Conservation (phyloP, 2,797 vertebrate species). For the Xyrichtys novacula region DNA sequence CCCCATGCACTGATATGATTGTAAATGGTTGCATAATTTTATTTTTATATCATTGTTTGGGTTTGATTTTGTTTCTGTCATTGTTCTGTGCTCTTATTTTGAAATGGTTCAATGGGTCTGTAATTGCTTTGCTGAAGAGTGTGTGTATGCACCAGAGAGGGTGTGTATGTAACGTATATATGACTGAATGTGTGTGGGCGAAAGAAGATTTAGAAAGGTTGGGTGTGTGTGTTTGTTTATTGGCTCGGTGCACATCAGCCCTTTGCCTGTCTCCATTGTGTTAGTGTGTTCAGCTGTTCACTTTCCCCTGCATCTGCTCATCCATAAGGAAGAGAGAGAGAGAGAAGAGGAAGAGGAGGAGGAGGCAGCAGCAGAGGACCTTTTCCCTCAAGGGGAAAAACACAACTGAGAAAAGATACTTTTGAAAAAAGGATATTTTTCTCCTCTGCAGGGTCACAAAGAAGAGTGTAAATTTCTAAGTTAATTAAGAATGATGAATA, state of each 20-base stretch:
- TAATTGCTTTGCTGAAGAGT: not conserved
- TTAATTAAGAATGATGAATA: constrained; percentile 68
- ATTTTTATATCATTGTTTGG: constrained; percentile 52
- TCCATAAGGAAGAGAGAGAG: constrained; percentile 37
- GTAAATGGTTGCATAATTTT: constrained; percentile 62
- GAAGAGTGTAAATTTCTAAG: constrained; percentile 84
- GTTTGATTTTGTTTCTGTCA: constrained; percentile 33
- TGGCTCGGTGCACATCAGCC: constrained; percentile 46
- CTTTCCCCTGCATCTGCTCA: constrained; percentile 49
- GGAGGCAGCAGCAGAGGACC: constrained; percentile 19
- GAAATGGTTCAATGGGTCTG: constrained; percentile 30
- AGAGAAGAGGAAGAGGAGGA: constrained; percentile 14
- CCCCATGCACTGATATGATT: constrained; percentile 75
- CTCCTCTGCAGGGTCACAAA: constrained; percentile 75
- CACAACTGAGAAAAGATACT: constrained; percentile 62
- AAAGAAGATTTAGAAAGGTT: not conserved
- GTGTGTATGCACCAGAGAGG: not conserved
- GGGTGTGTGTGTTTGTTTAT: constrained; percentile 18
- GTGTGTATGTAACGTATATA: not conserved
- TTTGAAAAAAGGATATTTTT: constrained; percentile 71
- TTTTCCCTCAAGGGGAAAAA: constrained; percentile 36
- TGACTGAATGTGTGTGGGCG: constrained; percentile 20
- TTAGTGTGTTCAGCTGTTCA: constrained; percentile 73
- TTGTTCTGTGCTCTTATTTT: constrained; percentile 48
- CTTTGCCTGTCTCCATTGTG: constrained; percentile 54